These are phyloP conservation scores for Rhinoderma darwinii DNA, from an alignment of 2,113 vertebrate genomes.

Conservation along the genomic window DNA sequence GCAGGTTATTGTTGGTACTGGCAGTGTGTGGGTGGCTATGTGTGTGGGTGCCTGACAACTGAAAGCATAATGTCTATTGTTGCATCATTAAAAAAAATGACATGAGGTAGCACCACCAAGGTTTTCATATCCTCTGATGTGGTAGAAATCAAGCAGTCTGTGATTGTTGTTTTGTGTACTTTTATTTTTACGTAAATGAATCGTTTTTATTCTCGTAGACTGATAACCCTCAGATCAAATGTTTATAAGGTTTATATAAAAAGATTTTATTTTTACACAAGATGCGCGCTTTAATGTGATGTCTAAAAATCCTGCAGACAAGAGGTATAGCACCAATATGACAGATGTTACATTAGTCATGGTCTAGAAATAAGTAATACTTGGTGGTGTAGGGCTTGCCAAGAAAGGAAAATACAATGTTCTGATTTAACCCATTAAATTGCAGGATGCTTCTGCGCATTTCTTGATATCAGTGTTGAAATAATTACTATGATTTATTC, in stretches of 20 bases:
- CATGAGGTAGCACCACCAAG: conserved; percentile 57
- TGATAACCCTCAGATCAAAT: conserved; percentile 19
- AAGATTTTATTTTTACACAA: not conserved
- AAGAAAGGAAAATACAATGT: not conserved
- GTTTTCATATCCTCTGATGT: conserved; percentile 35
- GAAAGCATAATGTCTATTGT: conserved; percentile 62
- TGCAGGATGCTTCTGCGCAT: not conserved
- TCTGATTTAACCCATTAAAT: not conserved
- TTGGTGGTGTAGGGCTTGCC: not conserved
- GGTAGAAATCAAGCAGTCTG: conserved; percentile 44
- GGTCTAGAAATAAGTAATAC: conserved; percentile 4
- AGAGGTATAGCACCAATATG: conserved; percentile 23
- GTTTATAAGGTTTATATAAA: not conserved
- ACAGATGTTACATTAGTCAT: conserved; percentile 45
- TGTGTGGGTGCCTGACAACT: conserved; percentile 58
- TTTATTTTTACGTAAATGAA: conserved; percentile 20
- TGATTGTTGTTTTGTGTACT: conserved; percentile 32
- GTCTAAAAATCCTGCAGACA: conserved; percentile 19
- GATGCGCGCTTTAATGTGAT: not conserved
- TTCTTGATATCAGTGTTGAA: not conserved
- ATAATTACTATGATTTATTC: not conserved
- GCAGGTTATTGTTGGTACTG: conserved; percentile 56
- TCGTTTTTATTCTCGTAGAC: not conserved
- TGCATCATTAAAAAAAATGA: conserved; percentile 65
- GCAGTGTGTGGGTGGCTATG: conserved; percentile 20